Conservation (phyloP, 1,140 invertebrate genomes). For the Brachystomella parvula region DNA sequence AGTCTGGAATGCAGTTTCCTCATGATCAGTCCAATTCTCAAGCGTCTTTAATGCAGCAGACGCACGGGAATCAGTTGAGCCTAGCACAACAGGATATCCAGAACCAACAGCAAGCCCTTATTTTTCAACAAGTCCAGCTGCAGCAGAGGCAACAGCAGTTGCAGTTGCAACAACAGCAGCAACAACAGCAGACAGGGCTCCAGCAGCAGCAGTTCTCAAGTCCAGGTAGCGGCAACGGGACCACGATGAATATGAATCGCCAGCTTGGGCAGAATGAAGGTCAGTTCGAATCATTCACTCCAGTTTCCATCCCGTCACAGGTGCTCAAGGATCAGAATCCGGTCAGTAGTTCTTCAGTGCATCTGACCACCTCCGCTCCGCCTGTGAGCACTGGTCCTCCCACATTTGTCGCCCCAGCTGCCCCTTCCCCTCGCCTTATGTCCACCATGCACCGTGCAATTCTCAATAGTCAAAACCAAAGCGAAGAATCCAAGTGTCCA, state of each 20-base stretch:
- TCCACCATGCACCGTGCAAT: slow-evolving; percentile 8
- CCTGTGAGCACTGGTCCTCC: not conserved
- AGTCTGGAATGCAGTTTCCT: too few species aligned
- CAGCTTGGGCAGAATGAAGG: not conserved
- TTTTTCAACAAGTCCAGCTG: too few species aligned
- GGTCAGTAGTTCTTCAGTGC: too few species aligned
- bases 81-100: not conserved
- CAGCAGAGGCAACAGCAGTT: slow-evolving; percentile 20
- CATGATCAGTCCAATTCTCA: too few species aligned
- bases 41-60: too few species aligned
- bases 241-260: not conserved
- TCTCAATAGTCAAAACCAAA: slow-evolving; percentile 6
- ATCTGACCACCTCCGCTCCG: too few species aligned
- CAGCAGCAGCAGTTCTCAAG: slow-evolving; percentile 37
- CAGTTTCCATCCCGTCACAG: not conserved
- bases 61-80: too few species aligned
- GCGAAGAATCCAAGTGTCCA: not conserved
- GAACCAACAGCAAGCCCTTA: not conserved
- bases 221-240: slow-evolving; percentile 31
- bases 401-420: not conserved
- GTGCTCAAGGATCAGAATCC: too few species aligned
- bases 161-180: slow-evolving; percentile 36
- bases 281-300: not conserved
- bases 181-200: slow-evolving; percentile 5
- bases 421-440: not conserved